These are phyloP conservation scores for Lophotis ruficrista DNA, from an alignment of 2,113 vertebrate species.

Conservation along the genomic window DNA sequence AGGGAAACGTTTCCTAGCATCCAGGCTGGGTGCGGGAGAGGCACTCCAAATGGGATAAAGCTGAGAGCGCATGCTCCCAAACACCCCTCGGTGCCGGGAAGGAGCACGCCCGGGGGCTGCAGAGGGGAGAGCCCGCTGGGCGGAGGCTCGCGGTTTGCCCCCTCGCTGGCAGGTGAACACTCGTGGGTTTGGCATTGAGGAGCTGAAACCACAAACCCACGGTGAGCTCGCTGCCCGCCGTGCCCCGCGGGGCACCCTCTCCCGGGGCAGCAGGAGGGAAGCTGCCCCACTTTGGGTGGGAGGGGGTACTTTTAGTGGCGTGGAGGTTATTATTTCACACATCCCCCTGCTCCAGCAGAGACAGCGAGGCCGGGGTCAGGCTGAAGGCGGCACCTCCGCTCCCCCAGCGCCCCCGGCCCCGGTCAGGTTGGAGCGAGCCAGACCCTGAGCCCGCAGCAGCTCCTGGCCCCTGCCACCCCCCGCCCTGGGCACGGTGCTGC, in stretches of 20 bases:
- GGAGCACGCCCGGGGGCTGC: not conserved
- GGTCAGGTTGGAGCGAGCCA: rapidly evolving
- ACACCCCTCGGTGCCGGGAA: rapidly evolving
- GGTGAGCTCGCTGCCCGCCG: not conserved
- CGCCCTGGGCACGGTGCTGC: rapidly evolving
- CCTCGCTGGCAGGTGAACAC: not conserved
- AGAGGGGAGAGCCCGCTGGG: not conserved
- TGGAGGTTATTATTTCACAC: not conserved
- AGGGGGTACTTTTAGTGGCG: rapidly evolving
- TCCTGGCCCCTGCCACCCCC: not conserved
- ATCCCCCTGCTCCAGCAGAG: not conserved
- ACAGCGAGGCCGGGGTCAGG: not conserved
- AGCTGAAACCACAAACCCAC: not conserved
- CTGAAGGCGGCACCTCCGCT: not conserved
- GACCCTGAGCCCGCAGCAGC: not conserved
- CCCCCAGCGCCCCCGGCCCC: not conserved
- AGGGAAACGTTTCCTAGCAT: not conserved
- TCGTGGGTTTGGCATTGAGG: not conserved
- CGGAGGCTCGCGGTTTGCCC: not conserved
- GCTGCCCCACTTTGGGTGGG: not conserved
- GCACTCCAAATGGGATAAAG: not conserved
- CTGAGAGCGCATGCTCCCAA: not conserved
- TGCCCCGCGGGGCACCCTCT: not conserved
- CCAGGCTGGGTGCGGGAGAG: not conserved
- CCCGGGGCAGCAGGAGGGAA: not conserved